A percentile compares a stretch with the other conserved stretches of the same genome.
phyloP scores from a whole-genome alignment of 2,113 vertebrate species.

The Dendrocopos noguchii region DNA sequence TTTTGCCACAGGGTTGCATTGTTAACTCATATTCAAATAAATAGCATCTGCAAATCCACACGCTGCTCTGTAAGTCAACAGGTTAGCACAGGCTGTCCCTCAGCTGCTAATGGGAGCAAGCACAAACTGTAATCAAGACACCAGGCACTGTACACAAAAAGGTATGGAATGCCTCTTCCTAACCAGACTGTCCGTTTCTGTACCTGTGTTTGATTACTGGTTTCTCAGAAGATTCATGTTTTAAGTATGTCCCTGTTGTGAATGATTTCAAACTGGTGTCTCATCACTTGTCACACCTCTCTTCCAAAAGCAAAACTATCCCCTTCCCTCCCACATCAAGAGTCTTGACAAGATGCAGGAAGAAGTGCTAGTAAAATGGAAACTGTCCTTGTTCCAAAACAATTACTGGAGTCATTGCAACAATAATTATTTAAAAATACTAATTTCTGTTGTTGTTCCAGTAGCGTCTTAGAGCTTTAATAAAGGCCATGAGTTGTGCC shows the following conservation, averaged over 20 bases:
- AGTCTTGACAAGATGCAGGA: neutral
- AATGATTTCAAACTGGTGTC: neutral
- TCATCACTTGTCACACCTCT: neutral
- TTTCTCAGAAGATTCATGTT: neutral
- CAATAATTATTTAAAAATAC: neutral
- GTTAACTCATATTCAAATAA: conserved; percentile 50
- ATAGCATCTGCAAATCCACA: neutral
- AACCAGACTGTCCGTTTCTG: neutral
- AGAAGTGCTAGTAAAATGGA: neutral
- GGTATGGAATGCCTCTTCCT: neutral
- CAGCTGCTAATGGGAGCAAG: neutral
- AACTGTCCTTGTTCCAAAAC: neutral
- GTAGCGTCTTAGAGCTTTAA: neutral
- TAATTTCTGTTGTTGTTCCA: neutral
- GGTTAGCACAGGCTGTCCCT: neutral
- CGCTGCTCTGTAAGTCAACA: rapidly evolving
- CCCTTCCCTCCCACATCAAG: neutral
- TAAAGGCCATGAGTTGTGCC: neutral
- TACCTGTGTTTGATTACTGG: neutral
- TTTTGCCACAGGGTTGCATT: conserved; percentile 55
- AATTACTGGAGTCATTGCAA: neutral
- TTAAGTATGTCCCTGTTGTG: neutral
- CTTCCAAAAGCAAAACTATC: neutral
- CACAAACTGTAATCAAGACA: neutral
- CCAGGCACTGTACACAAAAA: neutral